Evolutionary conservation across 2,888 invertebrate species (phyloP), one percentile per base, ranked within the genome.

Genomic region (Cyclophora punctaria): DNA sequence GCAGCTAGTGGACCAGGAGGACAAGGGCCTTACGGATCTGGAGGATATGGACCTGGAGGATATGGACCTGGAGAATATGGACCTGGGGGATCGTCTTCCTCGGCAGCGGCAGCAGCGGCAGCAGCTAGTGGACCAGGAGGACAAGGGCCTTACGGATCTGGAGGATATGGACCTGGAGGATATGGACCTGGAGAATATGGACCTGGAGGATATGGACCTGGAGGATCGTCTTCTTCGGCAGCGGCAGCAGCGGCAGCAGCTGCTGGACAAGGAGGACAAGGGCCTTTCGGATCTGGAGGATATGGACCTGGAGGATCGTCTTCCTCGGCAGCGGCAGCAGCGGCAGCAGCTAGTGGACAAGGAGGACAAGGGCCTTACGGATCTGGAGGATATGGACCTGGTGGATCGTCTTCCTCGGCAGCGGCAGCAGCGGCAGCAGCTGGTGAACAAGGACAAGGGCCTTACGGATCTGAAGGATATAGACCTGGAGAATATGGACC

Each of bases 361-460:
- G 51, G 53, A 37, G 37, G 37, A 3, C 37, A 37, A 49, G 7
- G n/a, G n/a, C n/a, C n/a, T n/a, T n/a, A 51, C 20, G 50, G 48
- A 2, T 5, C 7, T 42, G 45, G 48, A 2, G 41, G 47, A 35
- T 35, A 34, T n/a, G 48, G 46, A 34, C n/a, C 41, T 20, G 37
- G 34, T 7, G 46, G 44, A 33, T 47, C 20, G 37, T 3, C 35
- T 4, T 51, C 48, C 49, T 44, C 48, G 5, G 57, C 47, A 43
- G 42, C 53, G n/a, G 48, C 55, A 45, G 50, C 54, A 42, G 47
- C 57, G 35, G 52, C 61, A n/a, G 44, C 56, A 5, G 37, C 47
- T 41, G 44, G 43, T 33, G 47, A 7, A 40, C 46, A 7, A 40
- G 48, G 47, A 46, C 41, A 41, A 3, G 49, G 55, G 34, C 41